Base-by-base conservation (phyloP, 2,797 vertebrate genomes). In the Sebastolobus altivelis region DNA sequence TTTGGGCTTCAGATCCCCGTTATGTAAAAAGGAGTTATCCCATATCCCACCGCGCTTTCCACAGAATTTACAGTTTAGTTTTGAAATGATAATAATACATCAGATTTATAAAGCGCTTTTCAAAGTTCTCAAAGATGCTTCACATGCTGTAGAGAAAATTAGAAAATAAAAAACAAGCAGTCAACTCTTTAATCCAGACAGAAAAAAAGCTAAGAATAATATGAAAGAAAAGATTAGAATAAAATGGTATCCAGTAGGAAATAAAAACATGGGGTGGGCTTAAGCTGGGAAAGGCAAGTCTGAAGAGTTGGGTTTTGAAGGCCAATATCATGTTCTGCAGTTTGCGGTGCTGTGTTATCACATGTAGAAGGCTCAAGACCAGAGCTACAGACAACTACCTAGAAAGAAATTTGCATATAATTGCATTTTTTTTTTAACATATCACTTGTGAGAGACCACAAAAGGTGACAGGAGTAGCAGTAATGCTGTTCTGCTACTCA, bases 81-180 rank as follows among this genome's bases (percentile, higher is more conserved):
- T 70, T 56, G 9, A 70, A 70, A 70, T 38, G 20, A 20, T 46
- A 46, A 46, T 46, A 46, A 46, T 46, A 46, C 16, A 46, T 18
- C 43, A 46, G 43, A 46, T 46, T 46, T 46, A 46, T 46, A 4
- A 8, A 46, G 16, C 0, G 16, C 0, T 18, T 8, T 46, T 46
- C 40, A 46, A 46, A 0, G 40, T 46, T 46, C 40, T 46, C 40
- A 46, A 7, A 46, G 40, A 46, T 46, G 40, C 40, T 43, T 43
- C 40, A 43, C 40, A 43, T 43, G 16, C 40, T 43, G 6, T 43
- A 43, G 40, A 46, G 40, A 46, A 46, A 46, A 46, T 3, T 18
- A 46, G 43, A 49, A 20, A 49, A 49, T 8, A 18, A 49, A 49
- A 49, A 49, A 49, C 7, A 4, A 49, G 46, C 16, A 49, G 46